A percentile compares a stretch with the other conserved stretches of the same genome.
Evolutionary conservation across 2,113 vertebrate species (phyloP).

Genomic region (Megaleporinus macrocephalus): DNA sequence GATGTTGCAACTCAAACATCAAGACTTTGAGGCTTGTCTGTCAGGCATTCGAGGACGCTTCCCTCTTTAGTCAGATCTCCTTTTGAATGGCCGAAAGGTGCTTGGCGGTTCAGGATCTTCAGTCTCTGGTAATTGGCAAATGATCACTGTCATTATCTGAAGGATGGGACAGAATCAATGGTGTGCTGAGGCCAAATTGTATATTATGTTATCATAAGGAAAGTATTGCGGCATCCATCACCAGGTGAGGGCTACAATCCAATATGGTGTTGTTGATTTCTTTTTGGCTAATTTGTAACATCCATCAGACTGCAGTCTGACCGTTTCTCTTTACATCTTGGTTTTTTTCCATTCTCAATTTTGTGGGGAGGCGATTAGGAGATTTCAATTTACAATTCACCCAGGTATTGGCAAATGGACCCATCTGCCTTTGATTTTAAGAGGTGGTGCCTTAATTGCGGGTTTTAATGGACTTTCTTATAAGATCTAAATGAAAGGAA

Average conservation of each 20-base stretch:
- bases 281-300: constrained; percentile 60
- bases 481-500: constrained; percentile 57
- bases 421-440: constrained; percentile 48
- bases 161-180: constrained; percentile 65
- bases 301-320: constrained; percentile 16
- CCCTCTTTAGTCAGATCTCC: constrained; percentile 4
- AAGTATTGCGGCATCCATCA: constrained; percentile 20
- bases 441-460: constrained; percentile 54
- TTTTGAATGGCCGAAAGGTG: constrained; percentile 45
- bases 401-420: constrained; percentile 19
- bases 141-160: constrained; percentile 62
- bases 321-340: constrained; percentile 28
- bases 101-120: constrained; percentile 55
- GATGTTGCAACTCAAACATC: constrained; percentile 51
- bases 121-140: constrained; percentile 69
- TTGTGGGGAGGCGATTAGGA: constrained; percentile 7
- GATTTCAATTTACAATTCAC: constrained; percentile 26
- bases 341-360: constrained; percentile 43
- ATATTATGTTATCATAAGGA: constrained; percentile 31
- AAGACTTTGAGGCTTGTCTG: background rate
- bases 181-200: constrained; percentile 60
- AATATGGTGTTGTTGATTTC: constrained; percentile 56
- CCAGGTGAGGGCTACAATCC: background rate
- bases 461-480: constrained; percentile 65
- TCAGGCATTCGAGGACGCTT: background rate